Evolutionary conservation across 2,797 vertebrate species (phyloP).

Genomic region (Syndactyla subalaris): DNA sequence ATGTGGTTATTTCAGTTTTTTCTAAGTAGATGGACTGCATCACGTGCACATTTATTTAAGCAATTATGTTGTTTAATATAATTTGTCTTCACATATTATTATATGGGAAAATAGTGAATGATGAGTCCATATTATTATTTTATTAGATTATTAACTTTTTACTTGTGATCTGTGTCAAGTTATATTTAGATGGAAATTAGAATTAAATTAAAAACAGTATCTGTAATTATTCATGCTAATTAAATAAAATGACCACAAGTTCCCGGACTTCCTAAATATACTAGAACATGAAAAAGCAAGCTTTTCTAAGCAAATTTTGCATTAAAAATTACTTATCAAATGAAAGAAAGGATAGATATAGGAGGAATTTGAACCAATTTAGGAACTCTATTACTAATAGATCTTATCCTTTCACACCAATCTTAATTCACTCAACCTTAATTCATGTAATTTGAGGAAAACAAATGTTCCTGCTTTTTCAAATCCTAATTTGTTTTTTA

Average conservation of each 20-base stretch:
- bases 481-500: conserved; percentile 32
- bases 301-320: neutral
- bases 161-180: conserved; percentile 59
- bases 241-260: conserved; percentile 52
- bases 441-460: neutral
- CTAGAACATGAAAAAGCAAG: neutral
- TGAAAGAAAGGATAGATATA: neutral
- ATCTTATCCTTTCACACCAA: neutral
- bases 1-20: neutral
- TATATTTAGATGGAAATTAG: conserved; percentile 58
- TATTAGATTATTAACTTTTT: conserved; percentile 60
- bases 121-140: conserved; percentile 46
- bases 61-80: conserved; percentile 58
- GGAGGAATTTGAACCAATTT: neutral
- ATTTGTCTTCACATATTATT: conserved; percentile 54
- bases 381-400: neutral
- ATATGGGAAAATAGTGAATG: conserved; percentile 28
- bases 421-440: neutral
- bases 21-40: neutral
- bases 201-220: conserved; percentile 53
- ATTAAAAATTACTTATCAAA: neutral
- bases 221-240: conserved; percentile 65
- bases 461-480: conserved; percentile 28
- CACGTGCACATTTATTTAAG: conserved; percentile 29
- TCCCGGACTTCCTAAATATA: conserved; percentile 4